Evolutionary conservation across 2,113 vertebrate genomes (phyloP).

Genomic region (Piaya cayana): DNA sequence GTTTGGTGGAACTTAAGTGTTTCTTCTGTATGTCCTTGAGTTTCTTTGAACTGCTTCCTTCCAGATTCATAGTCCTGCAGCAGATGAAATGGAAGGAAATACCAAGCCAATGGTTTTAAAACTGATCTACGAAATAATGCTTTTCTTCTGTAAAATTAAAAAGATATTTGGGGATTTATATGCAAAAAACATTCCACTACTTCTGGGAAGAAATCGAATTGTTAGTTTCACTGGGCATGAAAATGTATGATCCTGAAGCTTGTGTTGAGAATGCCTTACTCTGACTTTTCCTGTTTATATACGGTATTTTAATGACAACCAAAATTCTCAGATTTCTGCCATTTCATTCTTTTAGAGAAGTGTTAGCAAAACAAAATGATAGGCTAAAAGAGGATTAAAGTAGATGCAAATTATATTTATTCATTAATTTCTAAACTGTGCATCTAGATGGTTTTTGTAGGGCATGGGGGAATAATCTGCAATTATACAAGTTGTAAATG

Average conservation of each 20-base stretch:
- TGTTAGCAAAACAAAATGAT: not conserved
- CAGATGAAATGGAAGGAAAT: conserved; percentile 40
- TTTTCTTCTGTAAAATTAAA: conserved; percentile 62
- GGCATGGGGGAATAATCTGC: not conserved
- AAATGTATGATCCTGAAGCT: conserved; percentile 61
- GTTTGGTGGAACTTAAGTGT: conserved; percentile 59
- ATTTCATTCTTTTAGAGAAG: conserved; percentile 54
- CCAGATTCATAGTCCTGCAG: conserved; percentile 11
- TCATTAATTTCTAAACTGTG: conserved; percentile 41
- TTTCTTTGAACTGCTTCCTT: conserved; percentile 59
- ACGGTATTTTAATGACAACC: conserved; percentile 66
- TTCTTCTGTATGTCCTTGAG: conserved; percentile 18
- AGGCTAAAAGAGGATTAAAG: not conserved
- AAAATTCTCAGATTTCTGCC: conserved; percentile 58
- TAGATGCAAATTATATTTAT: conserved; percentile 26
- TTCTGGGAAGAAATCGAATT: conserved; percentile 49
- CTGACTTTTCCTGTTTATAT: conserved; percentile 70
- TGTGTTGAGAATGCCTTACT: conserved; percentile 75
- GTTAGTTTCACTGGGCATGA: conserved; percentile 48
- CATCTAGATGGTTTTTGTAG: not conserved
- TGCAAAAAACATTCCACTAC: conserved; percentile 66
- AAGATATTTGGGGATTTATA: conserved; percentile 68
- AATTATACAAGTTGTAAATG: conserved; percentile 28
- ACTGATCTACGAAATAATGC: conserved; percentile 13
- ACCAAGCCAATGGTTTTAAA: conserved; percentile 51